A percentile compares a stretch with the other conserved stretches of the same genome.
phyloP scores from a whole-genome alignment of 1,140 invertebrate genomes.

The Drosophila carrolli region DNA sequence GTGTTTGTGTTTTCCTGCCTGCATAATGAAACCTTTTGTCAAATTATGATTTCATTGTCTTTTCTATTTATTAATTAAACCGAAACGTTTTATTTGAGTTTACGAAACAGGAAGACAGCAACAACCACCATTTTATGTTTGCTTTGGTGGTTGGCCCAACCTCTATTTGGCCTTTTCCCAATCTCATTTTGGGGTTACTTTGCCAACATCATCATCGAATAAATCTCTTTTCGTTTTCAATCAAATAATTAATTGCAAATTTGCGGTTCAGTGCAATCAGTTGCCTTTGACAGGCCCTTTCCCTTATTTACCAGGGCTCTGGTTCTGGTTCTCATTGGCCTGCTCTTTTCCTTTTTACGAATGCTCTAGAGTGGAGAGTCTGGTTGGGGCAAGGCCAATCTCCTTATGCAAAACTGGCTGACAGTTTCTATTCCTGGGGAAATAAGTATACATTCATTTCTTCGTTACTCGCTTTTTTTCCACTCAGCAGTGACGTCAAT shows the following conservation, averaged over 20 bases:
- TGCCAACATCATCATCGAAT: constrained; percentile 38
- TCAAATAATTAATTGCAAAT: constrained; percentile 52
- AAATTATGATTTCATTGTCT: constrained; percentile 36
- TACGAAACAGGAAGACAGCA: constrained; percentile 6
- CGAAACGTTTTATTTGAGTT: constrained; percentile 45
- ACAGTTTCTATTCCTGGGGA: constrained; percentile 35
- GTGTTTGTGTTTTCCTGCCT: constrained; percentile 49
- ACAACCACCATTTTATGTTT: constrained; percentile 16
- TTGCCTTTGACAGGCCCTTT: constrained; percentile 20
- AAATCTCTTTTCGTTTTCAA: constrained; percentile 45
- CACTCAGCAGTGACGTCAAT: constrained; percentile 53
- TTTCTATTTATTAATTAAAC: constrained; percentile 71
- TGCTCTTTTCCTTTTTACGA: constrained; percentile 14
- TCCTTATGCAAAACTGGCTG: constrained; percentile 35
- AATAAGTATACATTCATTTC: constrained; percentile 36
- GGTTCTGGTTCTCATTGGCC: neutral
- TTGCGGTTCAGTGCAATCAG: constrained; percentile 43
- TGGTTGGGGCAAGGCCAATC: constrained; percentile 22
- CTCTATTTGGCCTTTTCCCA: neutral
- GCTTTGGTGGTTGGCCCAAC: no score
- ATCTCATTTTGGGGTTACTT: constrained; percentile 15
- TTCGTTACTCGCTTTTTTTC: constrained; percentile 11
- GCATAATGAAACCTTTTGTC: constrained; percentile 52
- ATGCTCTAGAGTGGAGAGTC: constrained; percentile 6
- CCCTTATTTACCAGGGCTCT: neutral